A percentile compares a stretch with the other conserved stretches of the same genome.
These are phyloP conservation scores for Carcina quercana DNA, from an alignment of 2,888 invertebrate species.

Conservation along the genomic window DNA sequence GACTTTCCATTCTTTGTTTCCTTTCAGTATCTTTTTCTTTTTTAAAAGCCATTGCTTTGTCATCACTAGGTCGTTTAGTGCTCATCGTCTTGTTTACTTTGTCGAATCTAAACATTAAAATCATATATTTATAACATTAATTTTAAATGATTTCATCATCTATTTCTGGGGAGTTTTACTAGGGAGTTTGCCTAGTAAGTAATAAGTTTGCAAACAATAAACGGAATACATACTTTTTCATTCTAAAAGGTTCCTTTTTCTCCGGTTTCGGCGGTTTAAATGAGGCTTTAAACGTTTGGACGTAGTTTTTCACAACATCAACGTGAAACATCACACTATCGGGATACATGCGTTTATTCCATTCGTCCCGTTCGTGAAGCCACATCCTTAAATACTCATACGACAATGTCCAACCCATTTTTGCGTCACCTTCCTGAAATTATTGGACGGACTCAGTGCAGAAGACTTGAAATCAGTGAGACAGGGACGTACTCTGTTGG, in stretches of 20 bases:
- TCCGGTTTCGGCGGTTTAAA: constrained; percentile 57
- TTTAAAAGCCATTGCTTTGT: constrained; percentile 45
- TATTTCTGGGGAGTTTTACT: too few species aligned
- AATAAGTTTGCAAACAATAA: too few species aligned
- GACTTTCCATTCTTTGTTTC: not conserved
- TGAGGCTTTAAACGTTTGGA: constrained; percentile 56
- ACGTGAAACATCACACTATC: constrained; percentile 56
- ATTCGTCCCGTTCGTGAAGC: constrained; percentile 69
- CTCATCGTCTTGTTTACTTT: constrained; percentile 37
- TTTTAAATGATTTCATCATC: too few species aligned
- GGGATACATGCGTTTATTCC: constrained; percentile 71
- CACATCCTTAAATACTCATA: constrained; percentile 75
- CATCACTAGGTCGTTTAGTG: constrained; percentile 35
- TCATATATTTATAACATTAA: too few species aligned
- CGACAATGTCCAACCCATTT: constrained; percentile 64
- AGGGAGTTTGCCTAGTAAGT: too few species aligned
- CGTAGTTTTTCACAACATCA: constrained; percentile 61
- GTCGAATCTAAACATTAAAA: constrained; percentile 53
- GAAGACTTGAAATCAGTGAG: too few species aligned
- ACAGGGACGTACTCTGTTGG: too few species aligned
- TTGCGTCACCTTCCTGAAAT: constrained; percentile 55
- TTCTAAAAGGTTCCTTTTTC: constrained; percentile 61
- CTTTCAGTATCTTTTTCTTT: constrained; percentile 18
- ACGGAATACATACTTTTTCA: constrained; percentile 66
- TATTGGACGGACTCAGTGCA: too few species aligned